Conservation (phyloP, 2,113 vertebrate species). For the Rhea americana region DNA sequence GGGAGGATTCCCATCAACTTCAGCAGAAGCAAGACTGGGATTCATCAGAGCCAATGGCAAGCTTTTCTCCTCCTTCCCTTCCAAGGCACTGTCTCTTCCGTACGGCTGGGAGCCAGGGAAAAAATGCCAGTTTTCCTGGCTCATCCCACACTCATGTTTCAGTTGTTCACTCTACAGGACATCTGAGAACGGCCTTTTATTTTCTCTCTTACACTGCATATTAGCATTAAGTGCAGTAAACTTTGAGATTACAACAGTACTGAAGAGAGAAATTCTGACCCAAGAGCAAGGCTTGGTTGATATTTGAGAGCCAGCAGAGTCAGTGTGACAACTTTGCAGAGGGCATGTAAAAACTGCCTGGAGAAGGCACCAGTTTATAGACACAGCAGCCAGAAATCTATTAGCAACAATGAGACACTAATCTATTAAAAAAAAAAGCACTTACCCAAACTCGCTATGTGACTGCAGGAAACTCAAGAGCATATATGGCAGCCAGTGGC, state of each 20-base stretch:
- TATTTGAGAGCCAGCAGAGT: slow-evolving; percentile 29
- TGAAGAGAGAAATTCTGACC: slow-evolving; percentile 34
- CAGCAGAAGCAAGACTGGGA: slow-evolving; percentile 60
- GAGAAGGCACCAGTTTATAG: slow-evolving; percentile 62
- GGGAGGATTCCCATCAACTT: slow-evolving; percentile 45
- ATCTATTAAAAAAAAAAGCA: slow-evolving; percentile 28
- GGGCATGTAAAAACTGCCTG: slow-evolving; percentile 47
- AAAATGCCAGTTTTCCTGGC: slow-evolving; percentile 47
- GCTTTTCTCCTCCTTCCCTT: slow-evolving; percentile 64
- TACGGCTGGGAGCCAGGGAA: slow-evolving; percentile 19
- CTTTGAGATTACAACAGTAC: slow-evolving; percentile 44
- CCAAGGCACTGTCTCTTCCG: slow-evolving; percentile 72
- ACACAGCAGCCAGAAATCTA: slow-evolving; percentile 34
- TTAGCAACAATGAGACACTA: slow-evolving; percentile 26
- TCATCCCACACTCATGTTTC: slow-evolving; percentile 42
- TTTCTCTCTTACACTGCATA: slow-evolving; percentile 48
- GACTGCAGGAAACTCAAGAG: slow-evolving; percentile 38
- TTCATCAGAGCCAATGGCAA: slow-evolving; percentile 65
- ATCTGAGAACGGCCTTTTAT: slow-evolving; percentile 63
- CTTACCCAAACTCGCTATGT: slow-evolving; percentile 30
- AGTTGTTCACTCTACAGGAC: slow-evolving; percentile 51
- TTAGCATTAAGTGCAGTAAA: slow-evolving; percentile 22
- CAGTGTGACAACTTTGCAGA: slow-evolving; percentile 38
- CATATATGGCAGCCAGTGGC: slow-evolving; percentile 14
- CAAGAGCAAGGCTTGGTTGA: slow-evolving; percentile 33